Conservation (phyloP, 2,888 invertebrate genomes). For the Camponotus fellah region DNA sequence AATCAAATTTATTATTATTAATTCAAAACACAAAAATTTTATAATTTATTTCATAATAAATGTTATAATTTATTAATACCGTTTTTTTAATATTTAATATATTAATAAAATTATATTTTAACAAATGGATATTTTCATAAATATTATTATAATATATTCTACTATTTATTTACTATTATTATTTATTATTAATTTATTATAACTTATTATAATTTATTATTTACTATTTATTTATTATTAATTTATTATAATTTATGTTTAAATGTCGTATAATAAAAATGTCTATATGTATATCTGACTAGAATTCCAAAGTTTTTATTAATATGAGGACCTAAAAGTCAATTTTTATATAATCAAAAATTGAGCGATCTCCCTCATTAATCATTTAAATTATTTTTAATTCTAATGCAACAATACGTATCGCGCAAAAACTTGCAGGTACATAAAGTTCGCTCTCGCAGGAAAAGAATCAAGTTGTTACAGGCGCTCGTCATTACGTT, state of each 20-base stretch:
- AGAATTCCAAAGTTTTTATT: not conserved
- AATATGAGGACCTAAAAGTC: not conserved
- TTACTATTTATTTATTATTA: too few species aligned
- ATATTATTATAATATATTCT: too few species aligned
- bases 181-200: too few species aligned
- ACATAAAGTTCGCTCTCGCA: not conserved
- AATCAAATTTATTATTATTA: conserved; percentile 5
- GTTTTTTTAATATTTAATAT: too few species aligned
- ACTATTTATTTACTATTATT: too few species aligned
- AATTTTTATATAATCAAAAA: not conserved
- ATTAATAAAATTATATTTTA: too few species aligned
- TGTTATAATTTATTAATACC: too few species aligned
- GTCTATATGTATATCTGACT: too few species aligned
- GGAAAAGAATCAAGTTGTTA: not conserved
- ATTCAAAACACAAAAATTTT: not conserved
- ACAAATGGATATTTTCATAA: too few species aligned
- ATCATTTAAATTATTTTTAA: not conserved
- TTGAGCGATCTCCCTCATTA: not conserved
- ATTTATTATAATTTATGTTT: not conserved
- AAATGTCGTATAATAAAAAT: not conserved
- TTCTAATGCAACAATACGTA: not conserved
- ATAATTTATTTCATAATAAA: not conserved
- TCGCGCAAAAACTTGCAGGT: not conserved
- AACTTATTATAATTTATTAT: too few species aligned
- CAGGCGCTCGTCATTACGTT: conserved; percentile 76